Evolutionary conservation across 1,140 invertebrate genomes (phyloP).

Genomic region (Theocolax elegans): DNA sequence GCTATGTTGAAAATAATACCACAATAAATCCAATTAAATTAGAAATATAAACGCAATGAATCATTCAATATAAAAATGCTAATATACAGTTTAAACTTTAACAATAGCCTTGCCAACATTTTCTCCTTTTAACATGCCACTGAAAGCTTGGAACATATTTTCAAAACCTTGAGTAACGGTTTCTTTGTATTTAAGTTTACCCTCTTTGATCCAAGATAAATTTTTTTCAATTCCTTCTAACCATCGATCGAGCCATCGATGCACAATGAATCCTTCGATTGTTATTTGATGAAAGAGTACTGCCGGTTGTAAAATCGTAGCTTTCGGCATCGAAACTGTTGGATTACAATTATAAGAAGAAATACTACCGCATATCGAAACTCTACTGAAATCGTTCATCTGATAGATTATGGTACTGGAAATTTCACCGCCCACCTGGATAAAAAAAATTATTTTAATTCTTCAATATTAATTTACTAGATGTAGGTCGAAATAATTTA

Average conservation of each 20-base stretch:
- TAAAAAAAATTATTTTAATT: not conserved
- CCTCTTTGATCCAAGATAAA: slow-evolving; percentile 69
- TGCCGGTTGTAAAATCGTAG: slow-evolving; percentile 66
- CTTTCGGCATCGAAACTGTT: slow-evolving; percentile 50
- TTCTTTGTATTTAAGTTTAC: slow-evolving; percentile 73
- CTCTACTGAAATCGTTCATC: slow-evolving; percentile 73
- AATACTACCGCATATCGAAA: slow-evolving; percentile 75
- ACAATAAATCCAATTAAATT: no score
- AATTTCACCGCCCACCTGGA: slow-evolving; percentile 75
- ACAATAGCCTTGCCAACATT: slow-evolving; percentile 76
- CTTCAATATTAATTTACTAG: not conserved
- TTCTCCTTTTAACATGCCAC: slow-evolving; percentile 71
- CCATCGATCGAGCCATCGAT: slow-evolving; percentile 66
- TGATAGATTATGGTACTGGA: slow-evolving; percentile 71
- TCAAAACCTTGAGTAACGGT: slow-evolving; percentile 74
- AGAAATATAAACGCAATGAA: no score
- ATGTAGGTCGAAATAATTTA: not conserved
- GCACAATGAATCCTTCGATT: slow-evolving; percentile 73
- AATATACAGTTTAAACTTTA: slow-evolving; percentile 56
- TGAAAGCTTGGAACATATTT: slow-evolving; percentile 73
- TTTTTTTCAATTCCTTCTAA: slow-evolving; percentile 71
- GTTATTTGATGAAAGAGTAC: slow-evolving; percentile 70
- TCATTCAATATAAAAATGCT: no score
- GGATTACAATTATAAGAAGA: slow-evolving; percentile 66
- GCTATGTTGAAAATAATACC: no score